Conservation (phyloP, 1,140 invertebrate genomes). For the Hypsibius dujardini region DNA sequence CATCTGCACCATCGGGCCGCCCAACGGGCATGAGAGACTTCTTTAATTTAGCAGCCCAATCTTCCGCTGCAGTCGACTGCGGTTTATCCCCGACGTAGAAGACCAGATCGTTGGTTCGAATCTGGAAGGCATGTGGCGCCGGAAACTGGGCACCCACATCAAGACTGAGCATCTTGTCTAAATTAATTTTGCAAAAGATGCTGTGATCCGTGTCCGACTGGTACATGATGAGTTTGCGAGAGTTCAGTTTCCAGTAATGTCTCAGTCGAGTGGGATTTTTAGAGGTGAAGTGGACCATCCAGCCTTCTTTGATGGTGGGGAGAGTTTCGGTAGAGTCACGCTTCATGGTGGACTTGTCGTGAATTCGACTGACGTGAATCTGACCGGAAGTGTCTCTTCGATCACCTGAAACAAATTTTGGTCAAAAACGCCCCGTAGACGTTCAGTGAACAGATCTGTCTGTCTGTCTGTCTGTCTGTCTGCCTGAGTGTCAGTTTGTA, state of each 20-base stretch:
- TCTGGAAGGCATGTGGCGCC: not conserved
- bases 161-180: not conserved
- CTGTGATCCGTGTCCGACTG: not conserved
- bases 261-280: constrained; percentile 10
- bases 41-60: not conserved
- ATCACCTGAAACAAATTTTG: no score
- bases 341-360: not conserved
- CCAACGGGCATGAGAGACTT: constrained; percentile 8
- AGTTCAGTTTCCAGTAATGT: constrained; percentile 12
- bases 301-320: constrained; percentile 1
- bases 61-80: constrained; percentile 2
- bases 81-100: constrained; percentile 14
- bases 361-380: not conserved
- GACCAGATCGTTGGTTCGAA: not conserved
- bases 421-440: no score
- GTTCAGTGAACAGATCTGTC: no score
- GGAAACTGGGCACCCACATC: not conserved
- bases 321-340: not conserved
- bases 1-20: not conserved
- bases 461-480: no score
- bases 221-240: not conserved
- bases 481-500: no score
- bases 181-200: not conserved
- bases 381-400: no score
- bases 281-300: constrained; percentile 11